phyloP scores from a whole-genome alignment of 2,888 invertebrate genomes.

The Andrena chrysosceles region DNA sequence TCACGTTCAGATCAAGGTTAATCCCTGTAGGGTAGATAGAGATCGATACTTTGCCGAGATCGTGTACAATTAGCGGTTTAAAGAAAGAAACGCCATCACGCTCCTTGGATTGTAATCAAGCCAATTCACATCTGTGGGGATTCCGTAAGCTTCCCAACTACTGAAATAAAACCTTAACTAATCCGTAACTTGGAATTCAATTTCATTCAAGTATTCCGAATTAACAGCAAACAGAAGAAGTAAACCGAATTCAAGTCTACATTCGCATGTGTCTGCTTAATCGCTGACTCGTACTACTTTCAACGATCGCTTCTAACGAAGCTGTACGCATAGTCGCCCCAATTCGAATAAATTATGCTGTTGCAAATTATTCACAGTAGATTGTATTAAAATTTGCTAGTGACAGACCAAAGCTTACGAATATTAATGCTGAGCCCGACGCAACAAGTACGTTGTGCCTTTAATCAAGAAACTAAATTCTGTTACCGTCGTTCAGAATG shows the following conservation, averaged over 20 bases:
- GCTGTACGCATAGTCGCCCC: not conserved
- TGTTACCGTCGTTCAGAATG: not conserved
- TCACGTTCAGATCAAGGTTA: slow-evolving; percentile 65
- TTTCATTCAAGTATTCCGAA: not conserved
- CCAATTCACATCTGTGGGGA: not conserved
- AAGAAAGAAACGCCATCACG: not conserved
- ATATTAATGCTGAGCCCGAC: not conserved
- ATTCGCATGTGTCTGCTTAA: not conserved
- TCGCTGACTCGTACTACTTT: not conserved
- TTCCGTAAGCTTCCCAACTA: not conserved
- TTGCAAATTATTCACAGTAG: not conserved
- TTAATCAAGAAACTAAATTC: slow-evolving; percentile 5
- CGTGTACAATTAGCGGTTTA: slow-evolving; percentile 19
- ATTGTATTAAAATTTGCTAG: not conserved
- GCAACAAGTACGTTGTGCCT: slow-evolving; percentile 32
- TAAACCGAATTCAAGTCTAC: not conserved
- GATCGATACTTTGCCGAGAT: slow-evolving; percentile 53
- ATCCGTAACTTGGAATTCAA: not conserved
- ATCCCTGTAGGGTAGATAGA: slow-evolving; percentile 55
- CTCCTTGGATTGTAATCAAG: not conserved
- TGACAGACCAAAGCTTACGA: not conserved
- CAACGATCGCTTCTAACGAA: not conserved
- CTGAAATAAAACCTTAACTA: not conserved
- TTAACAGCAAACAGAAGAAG: no score
- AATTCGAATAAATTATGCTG: not conserved